phyloP scores from a whole-genome alignment of 2,113 vertebrate genomes.

The Chionodraco myersi region DNA sequence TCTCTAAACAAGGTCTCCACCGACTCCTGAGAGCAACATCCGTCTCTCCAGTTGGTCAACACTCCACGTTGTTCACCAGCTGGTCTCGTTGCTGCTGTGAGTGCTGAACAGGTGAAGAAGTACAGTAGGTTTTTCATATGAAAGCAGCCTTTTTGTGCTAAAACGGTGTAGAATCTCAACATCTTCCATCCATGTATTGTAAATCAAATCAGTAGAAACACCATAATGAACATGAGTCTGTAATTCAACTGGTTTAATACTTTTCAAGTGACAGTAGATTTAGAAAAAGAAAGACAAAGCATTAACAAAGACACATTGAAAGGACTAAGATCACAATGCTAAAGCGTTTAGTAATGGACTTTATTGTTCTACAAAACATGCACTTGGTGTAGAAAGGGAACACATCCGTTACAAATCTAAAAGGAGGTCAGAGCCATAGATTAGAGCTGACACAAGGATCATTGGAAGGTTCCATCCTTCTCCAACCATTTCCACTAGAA shows the following conservation, averaged over 20 bases:
- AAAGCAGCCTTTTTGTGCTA: not conserved
- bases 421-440: not conserved
- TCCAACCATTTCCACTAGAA: not conserved
- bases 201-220: not conserved
- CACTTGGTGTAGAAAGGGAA: slow-evolving; percentile 43
- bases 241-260: not conserved
- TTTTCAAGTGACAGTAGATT: not conserved
- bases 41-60: too few species aligned
- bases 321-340: not conserved
- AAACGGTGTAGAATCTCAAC: not conserved
- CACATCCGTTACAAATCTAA: slow-evolving; percentile 36
- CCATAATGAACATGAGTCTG: not conserved
- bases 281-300: not conserved
- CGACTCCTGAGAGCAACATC: too few species aligned
- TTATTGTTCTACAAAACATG: slow-evolving; percentile 71
- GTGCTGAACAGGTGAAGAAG: not conserved
- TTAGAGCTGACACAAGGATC: slow-evolving; percentile 12
- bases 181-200: slow-evolving; percentile 1
- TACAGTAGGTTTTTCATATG: not conserved
- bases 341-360: slow-evolving; percentile 30
- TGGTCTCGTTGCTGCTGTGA: not conserved
- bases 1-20: too few species aligned
- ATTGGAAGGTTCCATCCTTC: not conserved
- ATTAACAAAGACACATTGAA: not conserved
- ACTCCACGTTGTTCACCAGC: too few species aligned